Base-by-base conservation (phyloP, 2,113 vertebrate genomes). In the Hemibagrus wyckioides region DNA sequence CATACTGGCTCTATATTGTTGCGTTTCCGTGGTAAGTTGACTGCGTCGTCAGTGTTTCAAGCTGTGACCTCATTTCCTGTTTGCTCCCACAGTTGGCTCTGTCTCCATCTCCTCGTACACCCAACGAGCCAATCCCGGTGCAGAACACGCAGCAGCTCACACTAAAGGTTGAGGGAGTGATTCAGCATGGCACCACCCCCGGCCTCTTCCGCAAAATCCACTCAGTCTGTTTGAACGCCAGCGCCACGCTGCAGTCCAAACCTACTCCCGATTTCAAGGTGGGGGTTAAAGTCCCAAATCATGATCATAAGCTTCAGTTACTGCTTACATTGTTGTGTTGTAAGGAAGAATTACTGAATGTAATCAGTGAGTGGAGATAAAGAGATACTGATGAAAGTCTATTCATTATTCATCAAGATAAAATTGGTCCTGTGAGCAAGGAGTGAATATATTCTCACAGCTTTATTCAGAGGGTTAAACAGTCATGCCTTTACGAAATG, bases 191-290 rank as follows among this genome's bases (percentile, higher is more conserved):
- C 19, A 96, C 97, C 0, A 97, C 96, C 30, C 98, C 98, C 0
- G 98, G 98, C 50, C 96, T 99, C 56, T 99, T 99, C 92, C 97
- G 98, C 50, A 98, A 97, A 92, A 98, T 99, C 92, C 97, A 99
- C 1, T 97, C 98, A 0, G 97, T 99, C 86, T 98, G 97, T 86
- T 95, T 99, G 30, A 97, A 96, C 0, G 98, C 98, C 80, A 99
- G 97, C 1, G 98, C 97, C 6, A 95, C 95, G 0, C 94, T 99
- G 25, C 98, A 99, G 93, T 97, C 94, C 93, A 99, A 99, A 94
- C 93, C 96, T 0, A 96, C 96, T 30, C 95, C 97, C 25, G 98
- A 99, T 71, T 97, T 94, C 82, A 99, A 99, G 96, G 97, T 97
- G 92, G 90, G n/a, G 52, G 30, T n/a, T 54, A 28, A 59, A 59